These are phyloP conservation scores for Hippasteria phrygiana DNA, from an alignment of 53 echinoderm and acorn worm genomes.

Conservation along the genomic window DNA sequence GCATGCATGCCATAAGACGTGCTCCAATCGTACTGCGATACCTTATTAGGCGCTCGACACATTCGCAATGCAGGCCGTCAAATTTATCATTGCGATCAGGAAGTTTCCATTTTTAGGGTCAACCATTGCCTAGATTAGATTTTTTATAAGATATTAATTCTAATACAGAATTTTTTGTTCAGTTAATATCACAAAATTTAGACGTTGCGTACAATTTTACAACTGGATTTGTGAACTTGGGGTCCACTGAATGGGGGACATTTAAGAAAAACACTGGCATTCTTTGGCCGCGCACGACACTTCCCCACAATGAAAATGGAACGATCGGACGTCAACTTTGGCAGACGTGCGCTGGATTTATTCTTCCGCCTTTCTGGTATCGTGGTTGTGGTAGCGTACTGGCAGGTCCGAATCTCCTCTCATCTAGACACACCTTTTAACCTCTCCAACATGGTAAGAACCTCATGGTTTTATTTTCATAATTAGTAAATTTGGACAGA, in stretches of 20 bases:
- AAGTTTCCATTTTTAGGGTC: background rate
- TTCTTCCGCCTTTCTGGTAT: constrained; percentile 44
- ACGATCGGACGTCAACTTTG: constrained; percentile 46
- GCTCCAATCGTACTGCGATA: constrained; percentile 12
- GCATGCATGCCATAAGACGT: constrained; percentile 24
- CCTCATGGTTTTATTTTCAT: background rate
- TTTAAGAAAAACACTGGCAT: background rate
- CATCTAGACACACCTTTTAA: background rate
- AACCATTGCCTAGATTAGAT: background rate
- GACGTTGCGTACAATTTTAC: background rate
- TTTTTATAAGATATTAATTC: background rate
- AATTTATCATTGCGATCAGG: constrained; percentile 3
- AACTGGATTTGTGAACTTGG: background rate
- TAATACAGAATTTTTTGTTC: background rate
- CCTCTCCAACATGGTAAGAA: constrained; percentile 57
- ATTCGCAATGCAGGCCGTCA: constrained; percentile 10
- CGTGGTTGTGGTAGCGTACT: constrained; percentile 10
- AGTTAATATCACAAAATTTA: background rate
- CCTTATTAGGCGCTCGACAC: constrained; percentile 51
- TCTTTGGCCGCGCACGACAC: background rate
- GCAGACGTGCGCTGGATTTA: constrained; percentile 2
- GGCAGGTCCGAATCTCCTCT: background rate
- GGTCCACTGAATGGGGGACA: background rate
- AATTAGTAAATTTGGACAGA: background rate
- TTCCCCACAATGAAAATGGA: constrained; percentile 16